Percentiles rank a stretch among this genome's conserved stretches.
phyloP scores from a whole-genome alignment of 2,888 invertebrate species.

The Andrena haemorrhoa region DNA sequence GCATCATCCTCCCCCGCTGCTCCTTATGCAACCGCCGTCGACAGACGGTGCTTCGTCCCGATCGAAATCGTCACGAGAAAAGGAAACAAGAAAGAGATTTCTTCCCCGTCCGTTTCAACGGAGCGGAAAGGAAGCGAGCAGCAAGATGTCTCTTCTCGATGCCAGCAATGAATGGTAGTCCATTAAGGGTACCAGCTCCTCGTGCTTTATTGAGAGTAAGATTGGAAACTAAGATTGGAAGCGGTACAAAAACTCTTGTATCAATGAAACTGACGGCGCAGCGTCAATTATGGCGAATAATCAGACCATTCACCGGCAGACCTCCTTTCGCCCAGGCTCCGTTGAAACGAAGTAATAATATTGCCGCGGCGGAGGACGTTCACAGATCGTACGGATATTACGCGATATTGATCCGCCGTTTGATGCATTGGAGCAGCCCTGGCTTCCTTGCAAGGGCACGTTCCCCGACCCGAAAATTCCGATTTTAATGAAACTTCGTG shows the following conservation, averaged over 20 bases:
- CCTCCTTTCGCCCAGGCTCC: background rate
- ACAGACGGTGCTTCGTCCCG: background rate
- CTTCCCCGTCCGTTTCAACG: background rate
- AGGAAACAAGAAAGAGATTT: too few relatives aligned
- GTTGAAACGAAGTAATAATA: background rate
- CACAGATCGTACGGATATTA: conserved; percentile 16
- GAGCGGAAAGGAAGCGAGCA: background rate
- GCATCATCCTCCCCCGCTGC: conserved; percentile 10
- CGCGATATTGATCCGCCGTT: conserved; percentile 20
- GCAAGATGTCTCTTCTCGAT: conserved; percentile 2
- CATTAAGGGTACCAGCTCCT: background rate
- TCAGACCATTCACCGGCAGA: background rate
- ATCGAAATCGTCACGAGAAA: background rate
- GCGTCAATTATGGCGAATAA: conserved; percentile 14
- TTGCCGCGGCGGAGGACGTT: background rate
- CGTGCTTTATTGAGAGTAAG: background rate
- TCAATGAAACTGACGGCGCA: background rate
- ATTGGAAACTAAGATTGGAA: background rate
- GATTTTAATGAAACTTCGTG: too few relatives aligned
- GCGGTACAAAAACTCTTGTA: background rate
- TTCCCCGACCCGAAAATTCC: too few relatives aligned
- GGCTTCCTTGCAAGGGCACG: background rate
- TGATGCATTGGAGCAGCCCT: conserved; percentile 11
- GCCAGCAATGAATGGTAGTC: background rate
- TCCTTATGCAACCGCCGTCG: background rate